phyloP scores from a whole-genome alignment of 1,140 invertebrate species.

The Bombus confusus region DNA sequence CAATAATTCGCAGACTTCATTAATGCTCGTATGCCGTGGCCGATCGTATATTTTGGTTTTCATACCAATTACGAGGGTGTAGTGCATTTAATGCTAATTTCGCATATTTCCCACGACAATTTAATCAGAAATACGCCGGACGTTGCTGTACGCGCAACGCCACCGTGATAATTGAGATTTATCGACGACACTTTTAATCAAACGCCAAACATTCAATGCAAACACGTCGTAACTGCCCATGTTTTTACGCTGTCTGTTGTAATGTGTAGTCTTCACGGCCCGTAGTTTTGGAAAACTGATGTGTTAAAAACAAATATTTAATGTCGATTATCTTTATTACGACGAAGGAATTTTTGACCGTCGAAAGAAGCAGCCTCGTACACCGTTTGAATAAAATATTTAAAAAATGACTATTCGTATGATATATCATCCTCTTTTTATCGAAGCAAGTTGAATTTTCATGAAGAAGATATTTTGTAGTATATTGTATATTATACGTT shows the following conservation, averaged over 20 bases:
- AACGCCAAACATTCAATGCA: constrained; percentile 37
- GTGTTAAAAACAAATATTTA: neutral
- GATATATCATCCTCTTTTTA: neutral
- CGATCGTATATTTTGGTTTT: constrained; percentile 63
- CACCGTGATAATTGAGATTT: constrained; percentile 56
- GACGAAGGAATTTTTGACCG: neutral
- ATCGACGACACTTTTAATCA: constrained; percentile 57
- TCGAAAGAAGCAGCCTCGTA: too few relatives aligned
- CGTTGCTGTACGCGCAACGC: neutral
- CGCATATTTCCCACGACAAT: constrained; percentile 57
- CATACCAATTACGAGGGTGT: constrained; percentile 59
- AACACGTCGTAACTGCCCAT: neutral
- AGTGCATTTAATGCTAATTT: constrained; percentile 66
- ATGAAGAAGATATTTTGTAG: neutral
- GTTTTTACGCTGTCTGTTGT: neutral
- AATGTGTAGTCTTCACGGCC: too few relatives aligned
- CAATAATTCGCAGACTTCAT: constrained; percentile 65
- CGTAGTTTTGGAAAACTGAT: neutral
- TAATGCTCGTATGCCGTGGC: constrained; percentile 51
- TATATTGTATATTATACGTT: neutral
- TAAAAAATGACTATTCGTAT: neutral
- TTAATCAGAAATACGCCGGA: constrained; percentile 57
- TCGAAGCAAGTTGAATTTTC: neutral
- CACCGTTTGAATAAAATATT: neutral
- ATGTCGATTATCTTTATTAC: neutral